phyloP scores from a whole-genome alignment of 2,888 invertebrate species.

The Cataglyphis livida region DNA sequence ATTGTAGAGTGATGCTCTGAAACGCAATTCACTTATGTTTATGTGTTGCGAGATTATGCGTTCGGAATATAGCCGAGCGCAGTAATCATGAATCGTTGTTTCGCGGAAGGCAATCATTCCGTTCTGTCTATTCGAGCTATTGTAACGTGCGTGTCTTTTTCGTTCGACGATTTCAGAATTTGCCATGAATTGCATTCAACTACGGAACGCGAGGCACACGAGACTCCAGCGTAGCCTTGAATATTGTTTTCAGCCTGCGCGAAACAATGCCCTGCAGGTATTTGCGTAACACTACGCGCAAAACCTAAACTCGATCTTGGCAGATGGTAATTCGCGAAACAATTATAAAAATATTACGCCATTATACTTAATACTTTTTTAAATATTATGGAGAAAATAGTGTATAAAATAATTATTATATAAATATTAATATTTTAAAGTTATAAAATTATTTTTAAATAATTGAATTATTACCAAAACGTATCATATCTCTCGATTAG shows the following conservation, averaged over 20 bases:
- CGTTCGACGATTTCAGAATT: slow-evolving; percentile 25
- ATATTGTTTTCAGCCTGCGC: slow-evolving; percentile 62
- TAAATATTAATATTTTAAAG: neutral
- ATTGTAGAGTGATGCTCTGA: neutral
- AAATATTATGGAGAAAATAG: neutral
- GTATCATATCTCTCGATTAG: no score
- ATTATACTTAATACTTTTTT: neutral
- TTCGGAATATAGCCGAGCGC: slow-evolving; percentile 41
- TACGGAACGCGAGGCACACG: slow-evolving; percentile 9
- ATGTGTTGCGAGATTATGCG: slow-evolving; percentile 10
- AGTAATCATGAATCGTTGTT: slow-evolving; percentile 42
- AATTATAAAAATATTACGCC: slow-evolving; percentile 15
- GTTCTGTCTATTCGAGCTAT: slow-evolving; percentile 9
- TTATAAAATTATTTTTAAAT: neutral
- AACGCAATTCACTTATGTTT: slow-evolving; percentile 26
- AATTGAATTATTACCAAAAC: neutral
- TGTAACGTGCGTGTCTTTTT: slow-evolving; percentile 25
- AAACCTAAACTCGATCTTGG: slow-evolving; percentile 55
- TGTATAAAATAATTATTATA: neutral
- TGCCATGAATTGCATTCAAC: slow-evolving; percentile 21
- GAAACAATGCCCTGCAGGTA: slow-evolving; percentile 49
- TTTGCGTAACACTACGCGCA: slow-evolving; percentile 61
- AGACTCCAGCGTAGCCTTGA: slow-evolving; percentile 66
- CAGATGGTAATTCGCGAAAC: neutral
- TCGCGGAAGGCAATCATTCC: slow-evolving; percentile 37